Base-by-base conservation (phyloP, 2,113 vertebrate species). In the Urocolius indicus region DNA sequence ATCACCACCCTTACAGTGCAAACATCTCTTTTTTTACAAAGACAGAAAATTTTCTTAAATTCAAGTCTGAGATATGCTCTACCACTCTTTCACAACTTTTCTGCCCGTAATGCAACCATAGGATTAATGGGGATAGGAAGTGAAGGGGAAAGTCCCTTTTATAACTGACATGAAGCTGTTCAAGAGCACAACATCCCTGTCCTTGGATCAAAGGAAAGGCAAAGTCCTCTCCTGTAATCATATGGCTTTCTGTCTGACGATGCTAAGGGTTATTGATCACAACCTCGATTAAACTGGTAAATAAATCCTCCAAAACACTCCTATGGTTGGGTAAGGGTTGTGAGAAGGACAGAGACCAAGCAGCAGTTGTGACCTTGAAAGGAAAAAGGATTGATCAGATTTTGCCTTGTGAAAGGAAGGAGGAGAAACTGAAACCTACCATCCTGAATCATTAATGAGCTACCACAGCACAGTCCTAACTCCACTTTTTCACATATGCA, bases 391-490 rank as follows among this genome's bases (percentile, higher is more conserved):
- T 99, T 91, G 98, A 99, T 98, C 61, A 66, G 93, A 87, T 89
- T 97, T 97, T 96, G 90, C 84, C 88, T 93, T 97, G 96, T 93
- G 92, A 94, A 96, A 96, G 96, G 97, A 98, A 97, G 93, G 94
- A 97, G 59, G 93, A 93, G 91, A 98, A 99, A 98, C 95, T 97
- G 98, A 99, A 98, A 98, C 98, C 98, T 94, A 94, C 85, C 83
- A 95, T 96, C 96, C 97, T 99, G 98, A 99, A 99, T 99, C 98
- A 98, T 99, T 99, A 97, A 99, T 98, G 97, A 97, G 87, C 79
- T 87, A 85, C 82, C 90, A 87, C 61, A 90, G 96, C 84, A 80
- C 66, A 93, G 81, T 86, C 73, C 94, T 93, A 90, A 75, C 48
- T 94, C 69, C 74, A 68, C 9, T 54, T 91, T 82, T 86, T 52